phyloP scores from a whole-genome alignment of 2,888 invertebrate species.

The Dinocampus coccinellae region DNA sequence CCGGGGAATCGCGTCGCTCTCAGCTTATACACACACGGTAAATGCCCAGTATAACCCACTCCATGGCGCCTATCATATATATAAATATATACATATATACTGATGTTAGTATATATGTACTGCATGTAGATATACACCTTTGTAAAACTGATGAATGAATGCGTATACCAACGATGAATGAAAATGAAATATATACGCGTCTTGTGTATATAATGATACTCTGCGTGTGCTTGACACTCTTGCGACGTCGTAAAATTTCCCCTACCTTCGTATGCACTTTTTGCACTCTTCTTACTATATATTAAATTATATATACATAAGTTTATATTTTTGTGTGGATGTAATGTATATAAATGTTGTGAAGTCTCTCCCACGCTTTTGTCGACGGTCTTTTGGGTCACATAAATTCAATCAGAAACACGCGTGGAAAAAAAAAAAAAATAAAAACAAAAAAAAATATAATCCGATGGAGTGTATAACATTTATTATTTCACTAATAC shows the following conservation, averaged over 20 bases:
- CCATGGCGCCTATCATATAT: constrained; percentile 7
- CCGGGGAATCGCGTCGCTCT: not conserved
- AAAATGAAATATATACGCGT: constrained; percentile 26
- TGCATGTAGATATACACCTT: not conserved
- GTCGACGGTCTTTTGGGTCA: not conserved
- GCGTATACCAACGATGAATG: constrained; percentile 29
- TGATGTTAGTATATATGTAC: not conserved
- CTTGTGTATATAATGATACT: not conserved
- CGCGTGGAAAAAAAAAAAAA: no score
- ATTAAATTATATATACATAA: not conserved
- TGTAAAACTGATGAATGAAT: constrained; percentile 28
- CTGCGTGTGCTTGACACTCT: not conserved
- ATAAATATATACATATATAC: not conserved
- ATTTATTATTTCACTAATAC: no score
- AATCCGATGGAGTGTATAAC: no score
- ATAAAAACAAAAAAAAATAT: no score
- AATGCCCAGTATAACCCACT: constrained; percentile 2
- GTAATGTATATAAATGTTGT: not conserved
- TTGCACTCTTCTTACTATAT: not conserved
- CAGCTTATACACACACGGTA: not conserved
- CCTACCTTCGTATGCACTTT: not conserved
- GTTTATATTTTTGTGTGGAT: not conserved
- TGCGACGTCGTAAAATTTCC: not conserved
- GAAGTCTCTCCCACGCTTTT: not conserved
- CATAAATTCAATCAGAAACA: constrained; percentile 10